Base-by-base conservation (phyloP, 2,113 vertebrate genomes). In the Enhydra lutris region DNA sequence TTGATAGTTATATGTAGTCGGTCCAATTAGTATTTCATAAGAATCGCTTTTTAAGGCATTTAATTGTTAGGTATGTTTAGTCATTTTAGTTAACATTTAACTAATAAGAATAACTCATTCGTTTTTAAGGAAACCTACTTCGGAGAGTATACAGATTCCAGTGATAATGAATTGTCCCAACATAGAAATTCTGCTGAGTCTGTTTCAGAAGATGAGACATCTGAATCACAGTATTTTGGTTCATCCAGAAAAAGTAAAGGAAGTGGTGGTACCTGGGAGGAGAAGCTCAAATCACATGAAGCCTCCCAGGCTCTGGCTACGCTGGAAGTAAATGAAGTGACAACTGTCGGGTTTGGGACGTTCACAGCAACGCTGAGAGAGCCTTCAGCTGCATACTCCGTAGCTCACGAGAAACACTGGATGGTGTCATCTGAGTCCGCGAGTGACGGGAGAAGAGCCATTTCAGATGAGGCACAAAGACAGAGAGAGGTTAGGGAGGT, bases 121-220 rank as follows among this genome's bases (percentile, higher is more conserved):
- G 80, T 45, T 61, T 97, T 98, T 52, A 97, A 99, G 99, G 98
- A 98, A 92, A 26, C 42, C 3, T 95, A 98, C 59, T 98, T 98
- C 92, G 99, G 98, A 97, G 98, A 98, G 24, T 31, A 96, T 45
- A 96, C 98, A 0, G 93, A 97, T 95, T 99, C 98, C 94, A 99
- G 99, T 0, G 98, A 99, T 0, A 97, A 97, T 24, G 99, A 99
- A 45, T 89, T 73, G 2, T 87, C 67, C 39, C 92, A 89, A 14
- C 79, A 3, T n/a, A 82, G 78, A 87, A 96, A 79, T 71, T 61
- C 89, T 8, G 45, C 76, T 1, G 98, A 97, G 17, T 52, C 15
- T 83, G 15, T 94, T 83, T 95, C 97, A 73, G 96, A 98, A 89
- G 94, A 98, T 9, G 55, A 93, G 10, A 21, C 73, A 79, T 4